A percentile compares a stretch with the other conserved stretches of the same genome.
Conservation (phyloP, 1,140 invertebrate genomes). For the Diorhabda sublineata region DNA sequence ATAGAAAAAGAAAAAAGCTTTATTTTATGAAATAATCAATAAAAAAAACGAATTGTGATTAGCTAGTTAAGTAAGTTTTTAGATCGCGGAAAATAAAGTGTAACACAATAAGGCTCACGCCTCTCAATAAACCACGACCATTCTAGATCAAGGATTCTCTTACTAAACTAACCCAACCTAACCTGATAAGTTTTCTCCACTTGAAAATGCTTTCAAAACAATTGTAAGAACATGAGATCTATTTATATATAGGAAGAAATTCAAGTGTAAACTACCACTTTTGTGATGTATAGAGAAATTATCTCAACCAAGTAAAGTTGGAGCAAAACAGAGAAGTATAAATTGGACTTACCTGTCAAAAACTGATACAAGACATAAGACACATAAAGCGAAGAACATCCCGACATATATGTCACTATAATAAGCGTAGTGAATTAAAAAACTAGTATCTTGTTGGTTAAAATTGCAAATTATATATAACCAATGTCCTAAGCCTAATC, state of each 20-base stretch:
- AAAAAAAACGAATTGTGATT: too few relatives aligned
- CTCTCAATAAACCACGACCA: too few relatives aligned
- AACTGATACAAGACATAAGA: slow-evolving; percentile 44
- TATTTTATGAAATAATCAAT: too few relatives aligned
- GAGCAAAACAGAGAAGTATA: not conserved
- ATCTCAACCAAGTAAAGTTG: not conserved
- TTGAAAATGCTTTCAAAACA: not conserved
- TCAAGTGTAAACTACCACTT: not conserved
- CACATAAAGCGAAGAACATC: slow-evolving; percentile 40
- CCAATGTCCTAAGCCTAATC: slow-evolving; percentile 43
- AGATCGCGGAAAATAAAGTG: too few relatives aligned
- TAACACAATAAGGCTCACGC: too few relatives aligned
- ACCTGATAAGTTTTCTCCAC: too few relatives aligned
- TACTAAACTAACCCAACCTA: too few relatives aligned
- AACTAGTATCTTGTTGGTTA: slow-evolving; percentile 34
- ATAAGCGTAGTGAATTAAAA: slow-evolving; percentile 42
- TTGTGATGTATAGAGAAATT: not conserved
- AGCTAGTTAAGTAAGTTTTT: too few relatives aligned
- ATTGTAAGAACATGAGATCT: not conserved
- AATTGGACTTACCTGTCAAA: slow-evolving; percentile 40
- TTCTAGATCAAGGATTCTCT: too few relatives aligned
- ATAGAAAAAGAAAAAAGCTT: too few relatives aligned
- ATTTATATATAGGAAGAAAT: not conserved
- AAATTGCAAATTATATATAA: slow-evolving; percentile 40
- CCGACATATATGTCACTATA: slow-evolving; percentile 44